phyloP scores from a whole-genome alignment of 1,140 invertebrate species.

The Xylocopa sonorina region DNA sequence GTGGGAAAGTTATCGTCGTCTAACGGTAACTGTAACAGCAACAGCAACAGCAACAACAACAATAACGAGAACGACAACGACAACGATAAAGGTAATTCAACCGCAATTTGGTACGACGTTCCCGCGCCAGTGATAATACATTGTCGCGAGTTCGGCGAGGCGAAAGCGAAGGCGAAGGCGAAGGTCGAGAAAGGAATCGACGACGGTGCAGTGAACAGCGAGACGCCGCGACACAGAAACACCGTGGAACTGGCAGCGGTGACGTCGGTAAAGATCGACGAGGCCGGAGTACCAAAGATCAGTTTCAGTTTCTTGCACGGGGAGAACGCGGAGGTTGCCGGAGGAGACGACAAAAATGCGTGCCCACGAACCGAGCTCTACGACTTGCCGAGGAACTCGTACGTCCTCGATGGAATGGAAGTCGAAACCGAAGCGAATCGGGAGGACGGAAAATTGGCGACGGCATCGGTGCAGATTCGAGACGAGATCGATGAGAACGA shows the following conservation, averaged over 20 bases:
- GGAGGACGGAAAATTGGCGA: background rate
- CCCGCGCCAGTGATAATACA: constrained; percentile 74
- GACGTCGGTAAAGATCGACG: constrained; percentile 69
- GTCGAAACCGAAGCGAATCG: constrained; percentile 7
- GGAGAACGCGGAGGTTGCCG: constrained; percentile 26
- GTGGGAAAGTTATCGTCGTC: constrained; percentile 54
- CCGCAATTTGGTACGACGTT: constrained; percentile 74
- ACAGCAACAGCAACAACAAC: background rate
- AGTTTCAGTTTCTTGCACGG: constrained; percentile 75
- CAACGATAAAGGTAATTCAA: background rate
- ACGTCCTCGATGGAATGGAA: constrained; percentile 10
- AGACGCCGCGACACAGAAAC: constrained; percentile 68
- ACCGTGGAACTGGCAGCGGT: constrained; percentile 75
- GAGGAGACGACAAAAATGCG: constrained; percentile 1
- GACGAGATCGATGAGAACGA: background rate
- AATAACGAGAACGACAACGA: too few relatives aligned
- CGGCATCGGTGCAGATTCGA: background rate
- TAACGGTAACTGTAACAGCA: background rate
- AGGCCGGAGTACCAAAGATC: constrained; percentile 76
- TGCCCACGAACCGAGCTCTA: constrained; percentile 14
- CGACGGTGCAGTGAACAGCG: constrained; percentile 3
- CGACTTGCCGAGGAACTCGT: constrained; percentile 36
- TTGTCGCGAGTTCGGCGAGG: constrained; percentile 64
- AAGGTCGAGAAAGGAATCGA: background rate
- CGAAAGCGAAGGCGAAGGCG: background rate